Base-by-base conservation (phyloP, 37 sponge, comb jelly and placozoan genomes). In the Spongilla lacustris region DNA sequence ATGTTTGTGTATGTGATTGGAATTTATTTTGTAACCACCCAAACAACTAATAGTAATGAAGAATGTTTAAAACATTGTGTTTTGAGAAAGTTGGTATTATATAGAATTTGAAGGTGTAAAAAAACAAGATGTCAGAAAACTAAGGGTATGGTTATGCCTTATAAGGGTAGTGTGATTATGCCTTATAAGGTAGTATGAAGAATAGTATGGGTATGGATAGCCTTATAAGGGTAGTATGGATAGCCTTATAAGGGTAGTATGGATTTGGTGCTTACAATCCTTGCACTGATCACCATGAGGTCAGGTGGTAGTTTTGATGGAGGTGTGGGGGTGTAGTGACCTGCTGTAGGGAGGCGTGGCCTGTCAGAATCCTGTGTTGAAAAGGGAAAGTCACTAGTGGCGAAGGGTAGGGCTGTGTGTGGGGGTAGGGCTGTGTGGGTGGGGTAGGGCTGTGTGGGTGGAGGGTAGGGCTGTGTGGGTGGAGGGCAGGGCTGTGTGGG, bases 251-350 rank as follows among this genome's bases (percentile, higher is more conserved):
- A n/a, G n/a, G n/a, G n/a, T n/a, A n/a, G n/a, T n/a, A n/a, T n/a
- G n/a, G n/a, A n/a, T n/a, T n/a, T n/a, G n/a, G 23, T 19, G 73
- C 91, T 92, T 66, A 92, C 93, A 41, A 92, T 88, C 81, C 93
- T 84, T 26, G 93, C 89, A 85, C 93, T 92, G 46, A 88, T 92
- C 35, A 92, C 58, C 27, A 71, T 81, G 30, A 92, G 86, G 74
- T 30, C 26, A 23, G 66, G 35, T 22, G 25, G 58, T 19, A 74
- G 58, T 46, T 83, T 74, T 27, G 58, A 58, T 14, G 58, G 58
- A 58, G 58, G 58, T 58, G 58, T 58, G 58, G 58, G 58, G 4
- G 58, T 33, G 31, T 33, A 33, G 32, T 23, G 34, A 23, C 35
- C 32, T 74, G 29, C 73, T 73, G 24, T 30, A 24, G 34, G 75